Base-by-base conservation (phyloP, 2,888 invertebrate genomes). In the Thalpophila matura region DNA sequence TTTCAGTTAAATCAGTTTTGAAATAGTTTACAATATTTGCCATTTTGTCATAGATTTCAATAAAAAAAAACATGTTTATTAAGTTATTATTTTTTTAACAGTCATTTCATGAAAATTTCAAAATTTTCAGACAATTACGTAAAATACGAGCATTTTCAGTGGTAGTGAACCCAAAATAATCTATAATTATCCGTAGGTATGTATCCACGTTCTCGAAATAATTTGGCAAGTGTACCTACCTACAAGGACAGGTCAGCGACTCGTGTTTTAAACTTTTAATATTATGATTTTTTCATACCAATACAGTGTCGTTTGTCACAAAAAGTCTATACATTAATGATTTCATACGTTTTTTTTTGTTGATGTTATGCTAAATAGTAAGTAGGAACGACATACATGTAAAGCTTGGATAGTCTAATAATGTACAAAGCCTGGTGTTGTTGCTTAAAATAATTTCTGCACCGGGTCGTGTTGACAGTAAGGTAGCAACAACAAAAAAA, bases 241-340 rank as follows among this genome's bases (percentile, higher is more conserved):
- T n/a, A n/a, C 16, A 22, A 18, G 16, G 18, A 20, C 55, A 65
- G 60, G 70, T 56, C 74, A 67, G 22, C 35, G 68, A 60, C 74
- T 18, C 22, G 1, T 12, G 9, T 26, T 18, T 18, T n/a, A n/a
- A n/a, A n/a, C n/a, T n/a, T n/a, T n/a, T 14, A 14, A 7, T 14
- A 24, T 16, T 18, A n/a, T 29, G 14, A 9, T 27, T 37, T 40
- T 18, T 49, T 38, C 9, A 16, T 18, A 31, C 4, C 12, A 29
- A 20, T 38, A 20, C 16, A 40, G n/a, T 18, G 18, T 29, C 24
- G 16, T 16, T 46, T 31, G 20, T 26, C 16, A 16, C 7, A 53
- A 46, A 57, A 49, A 24, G 3, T 26, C 7, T 9, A 42, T 12
- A 18, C 18, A 33, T 2, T 3, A 1, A 37, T 47, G 35, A 33